These are phyloP conservation scores for Listrodromus nycthemerus DNA, from an alignment of 2,888 invertebrate species.

Conservation along the genomic window DNA sequence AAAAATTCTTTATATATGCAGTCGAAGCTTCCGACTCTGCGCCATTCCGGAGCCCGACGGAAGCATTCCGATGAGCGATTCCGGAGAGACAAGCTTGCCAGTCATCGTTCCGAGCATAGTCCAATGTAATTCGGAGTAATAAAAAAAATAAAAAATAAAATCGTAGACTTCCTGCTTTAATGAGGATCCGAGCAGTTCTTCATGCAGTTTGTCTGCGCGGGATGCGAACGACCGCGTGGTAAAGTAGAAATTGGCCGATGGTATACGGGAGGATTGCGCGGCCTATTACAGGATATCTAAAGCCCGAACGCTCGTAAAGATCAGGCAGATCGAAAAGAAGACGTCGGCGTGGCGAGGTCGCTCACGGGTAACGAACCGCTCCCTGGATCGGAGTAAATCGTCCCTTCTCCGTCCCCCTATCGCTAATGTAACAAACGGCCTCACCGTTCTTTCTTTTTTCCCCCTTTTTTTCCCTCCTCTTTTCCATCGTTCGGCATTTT, in stretches of 20 bases:
- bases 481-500: constrained; percentile 47
- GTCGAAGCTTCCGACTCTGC: not conserved
- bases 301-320: constrained; percentile 56
- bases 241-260: constrained; percentile 41
- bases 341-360: constrained; percentile 64
- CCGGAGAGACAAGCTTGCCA: not conserved
- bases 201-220: constrained; percentile 44
- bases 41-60: not conserved
- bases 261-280: constrained; percentile 24
- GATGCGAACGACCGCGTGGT: constrained; percentile 50
- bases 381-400: constrained; percentile 74
- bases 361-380: constrained; percentile 71
- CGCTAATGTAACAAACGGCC: constrained; percentile 65
- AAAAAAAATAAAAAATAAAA: not conserved
- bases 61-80: not conserved
- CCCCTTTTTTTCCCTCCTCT: not conserved
- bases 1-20: not conserved
- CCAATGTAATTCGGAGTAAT: not conserved
- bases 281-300: constrained; percentile 41
- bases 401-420: constrained; percentile 50
- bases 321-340: constrained; percentile 64
- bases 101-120: not conserved
- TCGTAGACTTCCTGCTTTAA: constrained; percentile 11
- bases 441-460: constrained; percentile 23
- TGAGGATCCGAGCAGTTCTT: constrained; percentile 10